Percentiles rank a stretch among this genome's conserved stretches.
Evolutionary conservation across 2,797 vertebrate species (phyloP).

Genomic region (Odontamblyopus lacepedii): DNA sequence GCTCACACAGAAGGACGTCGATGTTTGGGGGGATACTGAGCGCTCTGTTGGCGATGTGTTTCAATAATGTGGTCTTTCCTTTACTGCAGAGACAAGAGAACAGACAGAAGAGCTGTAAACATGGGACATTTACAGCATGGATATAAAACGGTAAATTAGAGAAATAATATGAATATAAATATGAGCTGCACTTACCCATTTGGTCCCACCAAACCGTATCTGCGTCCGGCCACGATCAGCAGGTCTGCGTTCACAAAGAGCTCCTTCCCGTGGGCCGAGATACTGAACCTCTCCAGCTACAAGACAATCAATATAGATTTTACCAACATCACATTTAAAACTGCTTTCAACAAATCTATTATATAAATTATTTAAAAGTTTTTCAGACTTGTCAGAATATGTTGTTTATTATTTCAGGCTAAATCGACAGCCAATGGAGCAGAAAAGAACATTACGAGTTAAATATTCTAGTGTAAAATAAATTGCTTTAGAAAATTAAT

Average conservation of each 20-base stretch:
- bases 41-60: slow-evolving; percentile 91
- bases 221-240: slow-evolving; percentile 88
- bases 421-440: too few relatives aligned
- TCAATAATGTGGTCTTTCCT: slow-evolving; percentile 93
- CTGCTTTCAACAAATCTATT: too few relatives aligned
- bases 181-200: slow-evolving; percentile 83
- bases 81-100: slow-evolving; percentile 73
- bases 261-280: slow-evolving; percentile 93
- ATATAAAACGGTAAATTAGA: background rate
- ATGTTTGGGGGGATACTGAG: slow-evolving; percentile 94
- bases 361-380: too few relatives aligned
- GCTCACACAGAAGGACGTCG: slow-evolving; percentile 91
- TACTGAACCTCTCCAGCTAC: slow-evolving; percentile 94
- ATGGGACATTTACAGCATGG: background rate
- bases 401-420: too few relatives aligned
- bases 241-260: slow-evolving; percentile 92
- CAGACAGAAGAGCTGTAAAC: background rate
- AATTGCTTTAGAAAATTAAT: too few relatives aligned
- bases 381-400: too few relatives aligned
- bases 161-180: background rate
- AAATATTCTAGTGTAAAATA: too few relatives aligned
- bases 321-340: background rate
- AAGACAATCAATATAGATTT: background rate
- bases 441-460: too few relatives aligned
- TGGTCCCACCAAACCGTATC: slow-evolving; percentile 94